Evolutionary conservation across 2,113 vertebrate species (phyloP), one percentile per base, ranked within the genome.

Genomic region (Phylloscopus trochilus): DNA sequence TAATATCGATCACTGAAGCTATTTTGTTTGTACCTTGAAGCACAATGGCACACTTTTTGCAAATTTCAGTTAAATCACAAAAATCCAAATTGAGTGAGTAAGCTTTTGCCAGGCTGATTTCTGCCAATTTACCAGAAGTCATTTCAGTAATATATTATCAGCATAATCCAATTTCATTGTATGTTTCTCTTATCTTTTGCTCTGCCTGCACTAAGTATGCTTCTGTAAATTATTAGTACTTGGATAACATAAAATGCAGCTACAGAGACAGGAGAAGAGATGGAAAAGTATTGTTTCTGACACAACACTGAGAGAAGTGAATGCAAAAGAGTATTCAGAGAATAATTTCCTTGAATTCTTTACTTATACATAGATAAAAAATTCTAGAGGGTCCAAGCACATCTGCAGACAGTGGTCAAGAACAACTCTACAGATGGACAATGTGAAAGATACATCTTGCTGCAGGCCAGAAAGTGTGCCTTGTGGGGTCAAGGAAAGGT

Each of bases 31-130:
- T 79, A 81, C 49, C 53, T 69, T 76, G 44, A 89, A 93, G 77
- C 84, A 89, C 49, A 89, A 56, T 9, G 47, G 55, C 56, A 75
- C 13, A 15, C 16, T 28, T 68, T 88, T 76, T 70, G 20, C 78
- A 70, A 91, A 90, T 91, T 78, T 85, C 72, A 73, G 75, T 69
- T 85, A 86, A 89, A 53, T 62, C 77, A 77, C 51, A 67, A 91
- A 91, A 95, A 79, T 43, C 33, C 62, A 91, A 92, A 92, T 49
- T 39, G 37, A 79, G 35, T n/a, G 35, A 91, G 20, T 46, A 85
- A 63, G 60, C 41, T 92, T 93, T 64, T 75, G 83, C 39, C 47
- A 64, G 31, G 35, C 53, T 91, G 52, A 89, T 87, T 90, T 81
- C 72, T 90, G 41, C 37, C 81, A 89, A 35, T 33, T 76, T 93